These are phyloP conservation scores for Chaenodraco wilsoni DNA, from an alignment of 2,797 vertebrate species.

Conservation along the genomic window DNA sequence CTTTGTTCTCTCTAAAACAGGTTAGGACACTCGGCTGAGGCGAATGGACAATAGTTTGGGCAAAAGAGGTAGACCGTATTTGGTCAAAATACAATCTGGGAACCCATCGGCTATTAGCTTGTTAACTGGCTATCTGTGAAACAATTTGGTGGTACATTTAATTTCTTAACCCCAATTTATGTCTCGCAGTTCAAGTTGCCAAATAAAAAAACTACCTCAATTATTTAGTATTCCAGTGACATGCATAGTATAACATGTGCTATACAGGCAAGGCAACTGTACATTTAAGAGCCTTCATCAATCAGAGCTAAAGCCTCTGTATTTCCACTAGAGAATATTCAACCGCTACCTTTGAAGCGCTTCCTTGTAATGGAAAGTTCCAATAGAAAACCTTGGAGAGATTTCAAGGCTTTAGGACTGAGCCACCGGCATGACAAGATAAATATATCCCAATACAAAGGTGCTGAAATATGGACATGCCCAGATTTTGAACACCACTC, in stretches of 20 bases:
- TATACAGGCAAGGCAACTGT: background rate
- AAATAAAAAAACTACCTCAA: too few species aligned
- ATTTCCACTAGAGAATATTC: slow-evolving; percentile 28
- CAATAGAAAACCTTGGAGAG: slow-evolving; percentile 41
- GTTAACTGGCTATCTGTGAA: too few species aligned
- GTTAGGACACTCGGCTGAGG: too few species aligned
- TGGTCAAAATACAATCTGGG: too few species aligned
- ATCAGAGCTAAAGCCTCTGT: slow-evolving; percentile 14
- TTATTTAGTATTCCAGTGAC: background rate
- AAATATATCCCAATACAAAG: slow-evolving; percentile 51
- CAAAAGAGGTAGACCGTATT: too few species aligned
- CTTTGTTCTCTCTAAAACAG: too few species aligned
- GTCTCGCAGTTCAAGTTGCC: too few species aligned
- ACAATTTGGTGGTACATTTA: too few species aligned
- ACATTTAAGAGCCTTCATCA: background rate
- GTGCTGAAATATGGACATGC: slow-evolving; percentile 51
- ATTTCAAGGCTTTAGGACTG: slow-evolving; percentile 43
- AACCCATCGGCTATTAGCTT: too few species aligned
- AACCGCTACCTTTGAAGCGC: background rate
- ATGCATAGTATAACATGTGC: background rate
- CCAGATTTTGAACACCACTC: slow-evolving; percentile 34
- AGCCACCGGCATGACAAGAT: slow-evolving; percentile 51
- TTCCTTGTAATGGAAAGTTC: slow-evolving; percentile 50
- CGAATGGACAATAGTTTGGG: too few species aligned
- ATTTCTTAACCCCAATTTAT: too few species aligned